These are phyloP conservation scores for Tapirus terrestris DNA, from an alignment of 2,113 vertebrate species.

Conservation along the genomic window DNA sequence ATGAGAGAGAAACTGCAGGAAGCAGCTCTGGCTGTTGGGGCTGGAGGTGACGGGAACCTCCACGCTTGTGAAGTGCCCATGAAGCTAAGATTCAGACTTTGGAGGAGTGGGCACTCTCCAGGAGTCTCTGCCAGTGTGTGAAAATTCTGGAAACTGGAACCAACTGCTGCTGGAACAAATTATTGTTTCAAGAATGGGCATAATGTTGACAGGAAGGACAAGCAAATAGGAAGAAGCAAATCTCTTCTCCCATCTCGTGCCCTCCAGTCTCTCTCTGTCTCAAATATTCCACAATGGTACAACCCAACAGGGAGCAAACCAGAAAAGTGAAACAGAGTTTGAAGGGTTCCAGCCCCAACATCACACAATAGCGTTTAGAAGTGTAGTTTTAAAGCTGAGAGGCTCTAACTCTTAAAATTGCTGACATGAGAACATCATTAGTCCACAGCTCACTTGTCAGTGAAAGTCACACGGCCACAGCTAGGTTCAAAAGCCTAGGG, in stretches of 20 bases:
- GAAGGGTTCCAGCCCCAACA: too few relatives aligned
- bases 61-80: rapidly evolving
- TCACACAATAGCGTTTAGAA: background rate
- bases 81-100: too few relatives aligned
- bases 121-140: too few relatives aligned
- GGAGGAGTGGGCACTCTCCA: rapidly evolving
- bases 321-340: rapidly evolving
- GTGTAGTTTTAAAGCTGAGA: background rate
- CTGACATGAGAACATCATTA: background rate
- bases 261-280: background rate
- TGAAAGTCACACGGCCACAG: background rate
- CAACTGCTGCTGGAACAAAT: too few relatives aligned
- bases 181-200: background rate
- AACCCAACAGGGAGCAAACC: background rate
- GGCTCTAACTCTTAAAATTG: too few relatives aligned
- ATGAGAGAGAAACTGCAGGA: background rate
- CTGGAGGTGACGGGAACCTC: rapidly evolving
- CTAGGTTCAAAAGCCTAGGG: background rate
- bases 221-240: background rate
- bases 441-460: background rate
- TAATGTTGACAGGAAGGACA: rapidly evolving
- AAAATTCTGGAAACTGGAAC: background rate
- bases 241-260: background rate
- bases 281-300: rapidly evolving
- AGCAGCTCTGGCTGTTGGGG: background rate